Evolutionary conservation across 2,797 vertebrate species (phyloP).

Genomic region (Chaetodon trifasciatus): DNA sequence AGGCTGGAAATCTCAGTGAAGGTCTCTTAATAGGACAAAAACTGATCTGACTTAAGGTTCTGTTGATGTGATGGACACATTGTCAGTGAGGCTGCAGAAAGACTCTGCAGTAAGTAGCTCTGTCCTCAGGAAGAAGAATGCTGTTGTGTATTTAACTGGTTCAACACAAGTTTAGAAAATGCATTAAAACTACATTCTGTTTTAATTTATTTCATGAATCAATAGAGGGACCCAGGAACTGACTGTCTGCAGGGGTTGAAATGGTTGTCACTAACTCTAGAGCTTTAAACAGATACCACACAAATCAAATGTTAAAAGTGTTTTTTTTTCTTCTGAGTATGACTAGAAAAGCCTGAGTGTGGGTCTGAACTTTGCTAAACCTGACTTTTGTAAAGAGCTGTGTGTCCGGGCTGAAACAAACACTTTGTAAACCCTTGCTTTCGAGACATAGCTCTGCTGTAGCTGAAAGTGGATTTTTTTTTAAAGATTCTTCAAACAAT

Average conservation of each 20-base stretch:
- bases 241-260: neutral
- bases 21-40: neutral
- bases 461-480: neutral
- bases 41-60: neutral
- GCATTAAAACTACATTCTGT: neutral
- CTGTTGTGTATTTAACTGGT: conserved; percentile 1
- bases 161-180: neutral
- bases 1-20: conserved; percentile 21
- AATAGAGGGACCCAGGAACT: neutral
- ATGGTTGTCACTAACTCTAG: too few species aligned
- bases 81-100: neutral
- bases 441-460: neutral
- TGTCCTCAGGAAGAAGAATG: too few species aligned
- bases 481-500: neutral
- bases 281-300: neutral
- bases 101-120: too few species aligned
- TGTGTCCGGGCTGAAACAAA: neutral
- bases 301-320: conserved; percentile 16
- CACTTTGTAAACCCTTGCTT: neutral
- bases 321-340: conserved; percentile 9
- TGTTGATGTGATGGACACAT: neutral
- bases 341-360: neutral
- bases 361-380: neutral
- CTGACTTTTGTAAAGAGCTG: neutral
- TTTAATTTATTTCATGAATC: neutral